Base-by-base conservation (phyloP, 2,888 invertebrate genomes). In the Lottia gigantea region DNA sequence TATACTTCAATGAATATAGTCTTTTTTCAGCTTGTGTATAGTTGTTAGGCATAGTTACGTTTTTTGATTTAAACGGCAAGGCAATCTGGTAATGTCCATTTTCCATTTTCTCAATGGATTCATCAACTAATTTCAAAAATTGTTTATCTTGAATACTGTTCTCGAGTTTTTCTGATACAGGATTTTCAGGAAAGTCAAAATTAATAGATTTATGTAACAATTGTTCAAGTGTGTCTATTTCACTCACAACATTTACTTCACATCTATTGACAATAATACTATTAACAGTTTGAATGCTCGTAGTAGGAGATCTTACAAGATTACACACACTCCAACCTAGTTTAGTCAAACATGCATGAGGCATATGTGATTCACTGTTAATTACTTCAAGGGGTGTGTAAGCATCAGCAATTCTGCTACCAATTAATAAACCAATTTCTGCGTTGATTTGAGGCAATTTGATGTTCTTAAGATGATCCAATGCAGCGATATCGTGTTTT, bases 351-450 rank as follows among this genome's bases (percentile, higher is more conserved):
- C n/a, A 49, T n/a, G 49, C n/a, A 31, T 31, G 31, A 31, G 31
- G 31, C 31, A 31, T 31, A 31, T 31, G 31, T 31, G 31, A 6
- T 31, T 31, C 31, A 31, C 31, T 31, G 31, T 6, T 31, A 31
- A 31, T 31, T 31, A 49, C 49, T 19, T 19, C n/a, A 16, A n/a
- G 19, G 6, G 16, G 15, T n/a, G n/a, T 49, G 19, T 11, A 49
- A 49, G 49, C 49, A 14, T 14, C 49, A 49, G 49, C 6, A n/a
- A 49, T 15, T 16, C 19, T 49, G 49, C 12, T 49, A n/a, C 15
- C 49, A 49, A 49, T 49, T 49, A 4, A 49, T 15, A 49, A 49
- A 49, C 49, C 49, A n/a, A 49, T 49, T 19, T 49, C 49, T n/a
- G 49, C 12, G 19, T 49, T 19, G 16, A 49, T 49, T 49, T 49